Percentiles rank a stretch among this genome's conserved stretches.
Evolutionary conservation across 2,888 invertebrate genomes (phyloP).

Genomic region (Melikaiella ostensackeni): DNA sequence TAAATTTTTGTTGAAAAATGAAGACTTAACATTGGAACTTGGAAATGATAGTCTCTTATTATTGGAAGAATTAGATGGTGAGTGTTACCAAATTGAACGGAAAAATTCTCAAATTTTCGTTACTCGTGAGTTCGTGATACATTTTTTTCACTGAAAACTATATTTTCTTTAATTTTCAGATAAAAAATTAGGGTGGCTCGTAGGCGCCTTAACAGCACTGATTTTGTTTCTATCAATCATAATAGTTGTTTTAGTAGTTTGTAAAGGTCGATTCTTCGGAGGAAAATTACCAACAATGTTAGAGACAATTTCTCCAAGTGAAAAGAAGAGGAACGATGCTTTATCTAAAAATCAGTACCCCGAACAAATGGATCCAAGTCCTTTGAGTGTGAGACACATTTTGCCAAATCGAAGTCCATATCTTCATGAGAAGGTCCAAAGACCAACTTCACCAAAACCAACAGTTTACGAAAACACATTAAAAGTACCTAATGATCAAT

Average conservation of each 20-base stretch:
- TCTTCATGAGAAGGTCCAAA: slow-evolving; percentile 59
- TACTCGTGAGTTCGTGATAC: not conserved
- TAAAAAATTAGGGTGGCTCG: slow-evolving; percentile 72
- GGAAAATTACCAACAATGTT: slow-evolving; percentile 61
- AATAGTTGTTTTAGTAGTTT: slow-evolving; percentile 71
- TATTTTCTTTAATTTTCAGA: slow-evolving; percentile 58
- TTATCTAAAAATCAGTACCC: slow-evolving; percentile 57
- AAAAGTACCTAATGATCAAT: not conserved
- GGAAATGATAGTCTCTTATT: slow-evolving; percentile 70
- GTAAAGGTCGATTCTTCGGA: slow-evolving; percentile 65
- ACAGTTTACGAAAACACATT: slow-evolving; percentile 58
- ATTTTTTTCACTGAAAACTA: not conserved
- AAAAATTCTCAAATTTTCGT: not conserved
- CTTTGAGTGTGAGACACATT: slow-evolving; percentile 52
- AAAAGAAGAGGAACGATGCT: slow-evolving; percentile 45
- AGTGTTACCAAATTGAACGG: not conserved
- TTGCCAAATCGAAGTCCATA: slow-evolving; percentile 65
- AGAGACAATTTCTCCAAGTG: slow-evolving; percentile 61
- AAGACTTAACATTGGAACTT: slow-evolving; percentile 61
- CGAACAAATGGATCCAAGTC: slow-evolving; percentile 49
- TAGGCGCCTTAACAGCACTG: slow-evolving; percentile 71
- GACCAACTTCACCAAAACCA: slow-evolving; percentile 41
- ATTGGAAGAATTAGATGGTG: slow-evolving; percentile 64
- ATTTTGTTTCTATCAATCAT: slow-evolving; percentile 70
- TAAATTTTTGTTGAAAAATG: slow-evolving; percentile 62